Base-by-base conservation (phyloP, 2,888 invertebrate genomes). In the Eurytoma californica region DNA sequence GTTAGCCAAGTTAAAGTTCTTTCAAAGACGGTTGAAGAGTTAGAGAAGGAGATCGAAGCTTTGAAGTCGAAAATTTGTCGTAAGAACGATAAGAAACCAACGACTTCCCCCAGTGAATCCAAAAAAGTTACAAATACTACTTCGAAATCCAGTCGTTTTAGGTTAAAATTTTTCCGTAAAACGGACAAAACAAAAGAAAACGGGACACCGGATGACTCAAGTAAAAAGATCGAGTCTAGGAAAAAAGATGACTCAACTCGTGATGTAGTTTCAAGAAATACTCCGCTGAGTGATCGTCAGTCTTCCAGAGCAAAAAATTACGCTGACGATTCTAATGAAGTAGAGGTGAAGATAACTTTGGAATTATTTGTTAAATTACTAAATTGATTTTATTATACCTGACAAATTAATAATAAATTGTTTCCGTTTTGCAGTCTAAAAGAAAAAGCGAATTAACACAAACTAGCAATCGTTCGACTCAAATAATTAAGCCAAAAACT, bases 1-100 rank as follows among this genome's bases (percentile, higher is more conserved):
- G n/a, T 30, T 7, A 53, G 61, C n/a, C 60, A 79, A 79, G 67
- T 75, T 14, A n/a, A 72, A 47, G 24, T n/a, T 3, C 66, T 79
- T n/a, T 16, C 66, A 18, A 70, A 72, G 57, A 61, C 58, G 20
- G 70, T 75, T 18, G 47, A 66, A 13, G n/a, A 75, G n/a, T 60
- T 79, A 49, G 70, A 79, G 66, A 30, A 67, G 14, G 79, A 79
- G 60, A 30, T 79, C 3, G 57, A 72, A 12, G 5, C 1, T 28
- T 18, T 79, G 13, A 74, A 79, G n/a, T 66, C 51, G 24, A 55
- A 30, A 14, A 57, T n/a, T 16, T 9, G n/a, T n/a, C 18, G 28
- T 18, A 69, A 55, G 3, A 51, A 65, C 1, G 53, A 30, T 55
- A 20, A 58, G 47, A 4, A 51, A 28, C 24, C 12, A 14, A 20